Base-by-base conservation (phyloP, 23 tunicate genomes). In the Clavelina lepadiformis region DNA sequence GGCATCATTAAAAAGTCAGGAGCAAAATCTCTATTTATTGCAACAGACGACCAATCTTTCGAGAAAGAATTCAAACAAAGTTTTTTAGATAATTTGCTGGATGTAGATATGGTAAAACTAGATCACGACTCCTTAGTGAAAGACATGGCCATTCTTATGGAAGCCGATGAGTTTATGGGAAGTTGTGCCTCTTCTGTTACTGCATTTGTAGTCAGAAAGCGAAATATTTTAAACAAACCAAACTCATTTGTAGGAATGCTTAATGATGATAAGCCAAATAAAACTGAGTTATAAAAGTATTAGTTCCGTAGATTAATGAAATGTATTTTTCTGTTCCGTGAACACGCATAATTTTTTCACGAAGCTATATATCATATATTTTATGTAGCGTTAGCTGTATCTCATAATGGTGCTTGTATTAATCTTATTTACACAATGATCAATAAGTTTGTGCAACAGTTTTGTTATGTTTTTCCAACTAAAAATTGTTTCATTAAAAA, bases 141-240 rank as follows among this genome's bases (percentile, higher is more conserved):
- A 8, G 97, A 89, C 62, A 31, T 80, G 33, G 88, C 97, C 2
- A 25, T 89, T 13, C 21, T 89, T 18, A 61, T 85, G 35, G 76
- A 77, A 64, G 74, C 97, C 1, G 97, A 89, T 56, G 61, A 2
- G 5, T 89, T 89, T 51, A 64, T 89, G 25, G 97, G 97, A 31
- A 89, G 70, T 36, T 89, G 97, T 56, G 97, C 60, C 15, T 81
- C 89, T 0, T 77, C 97, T 24, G 75, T 89, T 34, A 74, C 89
- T 3, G 83, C 89, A 5, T 80, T 89, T 70, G 88, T 71, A 26
- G 73, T 68, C 30, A 45, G 97, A 53, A 60, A 89, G 49, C 26
- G 97, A 54, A 71, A 73, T 31, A 33, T 66, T 7, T 23, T 33
- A 2, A 51, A 38, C 0, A 51, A 35, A 60, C 73, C 96, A 3